Base-by-base conservation (phyloP, 2,797 vertebrate species). In the Betta splendens region DNA sequence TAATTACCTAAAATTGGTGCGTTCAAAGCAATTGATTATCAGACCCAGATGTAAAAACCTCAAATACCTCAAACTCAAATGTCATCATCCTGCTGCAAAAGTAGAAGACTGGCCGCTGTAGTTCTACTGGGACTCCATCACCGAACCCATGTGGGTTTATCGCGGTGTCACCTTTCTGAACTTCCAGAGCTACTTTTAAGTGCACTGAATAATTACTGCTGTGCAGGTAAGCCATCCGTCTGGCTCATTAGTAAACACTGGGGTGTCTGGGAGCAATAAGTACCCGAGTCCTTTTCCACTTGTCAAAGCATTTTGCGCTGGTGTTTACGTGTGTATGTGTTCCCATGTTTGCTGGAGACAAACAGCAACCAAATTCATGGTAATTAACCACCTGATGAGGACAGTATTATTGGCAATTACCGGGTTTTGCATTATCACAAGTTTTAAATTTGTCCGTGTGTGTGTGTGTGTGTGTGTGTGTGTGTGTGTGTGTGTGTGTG, bases 351-450 rank as follows among this genome's bases (percentile, higher is more conserved):
- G 70, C 62, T 57, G 5, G 47, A 75, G 78, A 84, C 75, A 79
- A 83, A 83, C 77, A 81, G 77, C 61, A 76, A 61, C 84, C 73
- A 78, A 73, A 88, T 88, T 83, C 84, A 85, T 72, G 84, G 69
- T 89, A 90, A 92, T 90, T 89, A 89, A 80, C 81, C 87, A 86
- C 81, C 80, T 87, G 84, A 89, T 86, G 85, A 89, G 77, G 79
- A 85, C 84, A 79, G 72, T 84, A 88, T 89, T 88, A 88, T 83
- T 85, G 80, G 78, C 80, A 88, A 87, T 89, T 90, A 89, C 74
- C 79, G 79, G 82, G 75, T 87, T 88, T 83, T 77, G 87, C 83
- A 79, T 75, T 79, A 72, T 79, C 56, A 54, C 64, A 63, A 75
- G 49, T 83, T 88, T 83, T 69, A 75, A 81, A 49, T 72, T 49